Evolutionary conservation across 2,113 vertebrate species (phyloP), one percentile per base, ranked within the genome.

Genomic region (Sander vitreus): DNA sequence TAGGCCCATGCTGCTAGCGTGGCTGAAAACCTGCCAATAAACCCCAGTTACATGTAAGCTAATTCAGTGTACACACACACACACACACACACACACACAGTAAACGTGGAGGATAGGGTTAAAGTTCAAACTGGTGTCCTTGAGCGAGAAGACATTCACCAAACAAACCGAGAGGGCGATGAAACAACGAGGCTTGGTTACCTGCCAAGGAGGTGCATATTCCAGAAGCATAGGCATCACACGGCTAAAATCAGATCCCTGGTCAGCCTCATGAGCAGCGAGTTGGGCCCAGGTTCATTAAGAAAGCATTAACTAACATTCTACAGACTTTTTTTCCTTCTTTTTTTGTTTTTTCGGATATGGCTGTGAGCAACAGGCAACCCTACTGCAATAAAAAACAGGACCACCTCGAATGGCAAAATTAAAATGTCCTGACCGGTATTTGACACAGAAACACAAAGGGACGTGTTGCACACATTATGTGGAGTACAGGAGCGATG

Each of bases 191-290:
- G 2, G 45, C 45, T 45, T 66, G 62, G 47, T 65, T 39, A 65
- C 39, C n/a, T 60, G 70, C 51, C 63, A 74, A 45, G 39, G 67
- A 83, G 74, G 76, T 53, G 58, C 57, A 81, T 58, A 81, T 66
- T 80, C 64, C 8, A 73, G 78, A 86, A 84, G 73, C 75, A 57
- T 65, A 81, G 83, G 76, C 85, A 87, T 86, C 78, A 39, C 30
- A 1, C 10, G 54, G 77, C 76, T 69, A 73, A 51, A 70, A 47
- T 48, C 48, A 4, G 65, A 76, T 64, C 60, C 76, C 18, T n/a
- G 75, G 39, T 78, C 60, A 33, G 73, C 55, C 51, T 70, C 16
- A 39, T 4, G 15, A 81, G 73, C 62, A 75, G 51, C 67, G 58
- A 8, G 39, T 30, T 72, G 47, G 53, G 72, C 73, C 27, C 47